Percentiles rank a stretch among this genome's conserved stretches.
Conservation (phyloP, 2,797 vertebrate genomes). For the Coracias cyanogaster region DNA sequence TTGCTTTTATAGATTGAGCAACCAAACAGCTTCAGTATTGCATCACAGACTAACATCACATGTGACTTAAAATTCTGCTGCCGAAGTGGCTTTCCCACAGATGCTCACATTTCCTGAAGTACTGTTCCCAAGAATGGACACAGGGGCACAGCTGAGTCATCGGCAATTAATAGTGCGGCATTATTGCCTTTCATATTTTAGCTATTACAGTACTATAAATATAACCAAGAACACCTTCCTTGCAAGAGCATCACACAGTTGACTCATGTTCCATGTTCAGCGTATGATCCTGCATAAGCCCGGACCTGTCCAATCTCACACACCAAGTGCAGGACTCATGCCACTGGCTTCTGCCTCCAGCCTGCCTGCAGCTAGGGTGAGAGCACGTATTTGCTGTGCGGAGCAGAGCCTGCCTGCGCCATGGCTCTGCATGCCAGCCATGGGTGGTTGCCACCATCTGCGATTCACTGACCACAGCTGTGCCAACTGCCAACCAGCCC, state of each 20-base stretch:
- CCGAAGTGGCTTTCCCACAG: background rate
- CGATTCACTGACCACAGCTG: background rate
- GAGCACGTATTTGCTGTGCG: background rate
- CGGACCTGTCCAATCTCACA: background rate
- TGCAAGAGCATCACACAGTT: background rate
- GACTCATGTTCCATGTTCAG: conserved; percentile 8
- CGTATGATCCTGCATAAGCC: background rate
- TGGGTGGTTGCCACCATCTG: background rate
- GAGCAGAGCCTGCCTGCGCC: background rate
- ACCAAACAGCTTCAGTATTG: background rate
- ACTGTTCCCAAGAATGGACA: background rate
- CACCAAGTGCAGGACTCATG: background rate
- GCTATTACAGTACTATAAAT: background rate
- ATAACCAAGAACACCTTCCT: conserved; percentile 13
- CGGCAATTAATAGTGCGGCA: background rate
- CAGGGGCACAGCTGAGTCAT: background rate
- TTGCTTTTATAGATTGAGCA: background rate
- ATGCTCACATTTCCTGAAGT: background rate
- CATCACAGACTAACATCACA: background rate
- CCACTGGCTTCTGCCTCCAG: background rate
- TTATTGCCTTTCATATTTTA: conserved; percentile 33
- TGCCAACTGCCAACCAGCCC: background rate
- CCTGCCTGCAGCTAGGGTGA: background rate
- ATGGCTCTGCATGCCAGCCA: rapidly evolving
- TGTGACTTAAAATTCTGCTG: background rate